Percentiles rank a stretch among this genome's conserved stretches.
These are phyloP conservation scores for Melinaea menophilus DNA, from an alignment of 2,888 invertebrate species.

Conservation along the genomic window DNA sequence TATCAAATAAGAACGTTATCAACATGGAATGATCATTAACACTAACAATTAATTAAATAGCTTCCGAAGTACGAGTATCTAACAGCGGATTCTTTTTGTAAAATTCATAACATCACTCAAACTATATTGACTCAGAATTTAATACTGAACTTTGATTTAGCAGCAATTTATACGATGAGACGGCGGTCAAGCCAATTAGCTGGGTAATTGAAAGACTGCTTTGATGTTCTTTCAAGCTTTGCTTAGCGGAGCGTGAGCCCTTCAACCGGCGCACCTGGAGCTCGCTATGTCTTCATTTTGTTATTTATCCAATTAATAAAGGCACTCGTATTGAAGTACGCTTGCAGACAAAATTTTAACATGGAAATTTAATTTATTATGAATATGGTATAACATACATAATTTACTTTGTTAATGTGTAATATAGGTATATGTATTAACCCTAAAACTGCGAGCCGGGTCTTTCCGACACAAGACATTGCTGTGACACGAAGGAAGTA, in stretches of 20 bases:
- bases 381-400: slow-evolving; percentile 2
- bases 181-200: slow-evolving; percentile 70
- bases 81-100: neutral
- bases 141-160: slow-evolving; percentile 14
- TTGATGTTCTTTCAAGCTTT: slow-evolving; percentile 55
- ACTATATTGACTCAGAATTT: neutral
- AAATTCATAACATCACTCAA: neutral
- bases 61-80: neutral
- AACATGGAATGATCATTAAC: too few relatives aligned
- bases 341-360: slow-evolving; percentile 3
- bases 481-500: slow-evolving; percentile 58
- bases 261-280: slow-evolving; percentile 40
- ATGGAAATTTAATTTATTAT: neutral
- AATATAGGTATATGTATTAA: slow-evolving; percentile 18
- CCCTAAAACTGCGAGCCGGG: slow-evolving; percentile 44
- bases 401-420: neutral
- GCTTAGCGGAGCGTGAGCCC: slow-evolving; percentile 47
- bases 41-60: neutral
- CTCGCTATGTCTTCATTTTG: slow-evolving; percentile 25
- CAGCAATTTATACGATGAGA: slow-evolving; percentile 32
- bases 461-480: slow-evolving; percentile 58
- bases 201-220: slow-evolving; percentile 56
- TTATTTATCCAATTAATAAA: slow-evolving; percentile 21
- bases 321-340: slow-evolving; percentile 2
- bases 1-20: too few relatives aligned